phyloP scores from a whole-genome alignment of 35 echinoderm and acorn worm genomes.

The Holothuria glaberrima region DNA sequence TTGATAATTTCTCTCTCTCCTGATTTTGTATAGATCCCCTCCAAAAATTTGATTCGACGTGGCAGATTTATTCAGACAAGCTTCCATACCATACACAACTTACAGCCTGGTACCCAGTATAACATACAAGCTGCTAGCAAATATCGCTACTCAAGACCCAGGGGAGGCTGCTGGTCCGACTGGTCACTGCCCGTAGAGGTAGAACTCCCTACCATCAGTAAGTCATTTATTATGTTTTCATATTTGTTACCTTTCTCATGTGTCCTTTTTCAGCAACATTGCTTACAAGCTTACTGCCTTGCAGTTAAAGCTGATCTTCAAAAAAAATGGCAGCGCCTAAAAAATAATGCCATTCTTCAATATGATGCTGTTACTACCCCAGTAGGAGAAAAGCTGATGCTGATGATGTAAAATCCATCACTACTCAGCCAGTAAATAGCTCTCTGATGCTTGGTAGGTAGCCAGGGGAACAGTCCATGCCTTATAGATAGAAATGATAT shows the following conservation, averaged over 20 bases:
- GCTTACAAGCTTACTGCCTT: too few species aligned
- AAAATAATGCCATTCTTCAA: too few species aligned
- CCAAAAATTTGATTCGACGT: slow-evolving; percentile 12
- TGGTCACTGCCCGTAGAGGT: slow-evolving; percentile 13
- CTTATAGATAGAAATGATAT: too few species aligned
- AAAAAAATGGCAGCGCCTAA: too few species aligned
- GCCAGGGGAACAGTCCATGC: too few species aligned
- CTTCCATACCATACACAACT: slow-evolving; percentile 44
- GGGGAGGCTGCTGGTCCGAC: slow-evolving; percentile 30
- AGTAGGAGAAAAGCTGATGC: too few species aligned
- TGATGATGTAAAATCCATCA: too few species aligned
- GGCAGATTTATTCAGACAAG: slow-evolving; percentile 27
- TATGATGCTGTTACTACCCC: too few species aligned
- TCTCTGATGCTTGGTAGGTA: too few species aligned
- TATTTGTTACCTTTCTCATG: background rate
- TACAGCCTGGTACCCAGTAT: slow-evolving; percentile 23
- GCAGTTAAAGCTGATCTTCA: too few species aligned
- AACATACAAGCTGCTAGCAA: slow-evolving; percentile 42
- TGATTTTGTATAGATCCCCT: slow-evolving; percentile 24
- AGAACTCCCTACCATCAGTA: slow-evolving; percentile 43
- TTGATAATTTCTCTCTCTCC: background rate
- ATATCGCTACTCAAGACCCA: slow-evolving; percentile 18
- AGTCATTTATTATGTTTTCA: background rate
- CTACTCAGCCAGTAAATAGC: too few species aligned
- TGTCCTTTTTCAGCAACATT: too few species aligned